Evolutionary conservation across 64 coral and sea anemone genomes (phyloP).

Genomic region (Exaiptasia diaphana): DNA sequence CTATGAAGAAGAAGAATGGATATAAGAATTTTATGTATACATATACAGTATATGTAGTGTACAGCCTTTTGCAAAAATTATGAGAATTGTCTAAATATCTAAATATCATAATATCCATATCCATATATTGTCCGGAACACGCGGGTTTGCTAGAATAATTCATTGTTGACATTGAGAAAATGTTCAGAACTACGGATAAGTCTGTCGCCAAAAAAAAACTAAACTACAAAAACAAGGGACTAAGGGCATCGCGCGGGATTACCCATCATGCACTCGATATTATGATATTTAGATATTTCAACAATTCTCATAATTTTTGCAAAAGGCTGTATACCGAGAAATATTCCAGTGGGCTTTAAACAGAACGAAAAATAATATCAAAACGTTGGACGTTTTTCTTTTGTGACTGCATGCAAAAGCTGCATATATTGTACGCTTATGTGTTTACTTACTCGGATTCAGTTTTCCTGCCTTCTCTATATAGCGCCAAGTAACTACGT

Average conservation of each 20-base stretch:
- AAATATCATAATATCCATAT: background rate
- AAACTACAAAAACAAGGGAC: no score
- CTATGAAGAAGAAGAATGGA: background rate
- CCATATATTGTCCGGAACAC: background rate
- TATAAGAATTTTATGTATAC: slow-evolving; percentile 7
- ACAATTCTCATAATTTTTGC: background rate
- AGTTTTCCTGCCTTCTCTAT: background rate
- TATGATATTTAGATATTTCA: background rate
- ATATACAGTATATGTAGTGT: no score
- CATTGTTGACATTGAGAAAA: background rate
- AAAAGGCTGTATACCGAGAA: background rate
- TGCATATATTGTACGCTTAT: background rate
- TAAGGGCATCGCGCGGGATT: no score
- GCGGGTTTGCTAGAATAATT: background rate
- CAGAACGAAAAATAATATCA: no score
- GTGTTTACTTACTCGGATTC: background rate
- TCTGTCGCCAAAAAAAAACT: no score
- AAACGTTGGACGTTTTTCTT: no score
- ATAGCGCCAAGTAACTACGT: background rate
- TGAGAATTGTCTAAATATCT: background rate
- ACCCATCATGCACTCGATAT: background rate
- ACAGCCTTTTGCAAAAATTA: no score
- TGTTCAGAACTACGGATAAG: background rate
- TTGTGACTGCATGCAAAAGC: background rate
- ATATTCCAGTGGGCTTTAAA: no score